Evolutionary conservation across 64 coral and sea anemone genomes (phyloP).

Genomic region (Anthopleura sola): DNA sequence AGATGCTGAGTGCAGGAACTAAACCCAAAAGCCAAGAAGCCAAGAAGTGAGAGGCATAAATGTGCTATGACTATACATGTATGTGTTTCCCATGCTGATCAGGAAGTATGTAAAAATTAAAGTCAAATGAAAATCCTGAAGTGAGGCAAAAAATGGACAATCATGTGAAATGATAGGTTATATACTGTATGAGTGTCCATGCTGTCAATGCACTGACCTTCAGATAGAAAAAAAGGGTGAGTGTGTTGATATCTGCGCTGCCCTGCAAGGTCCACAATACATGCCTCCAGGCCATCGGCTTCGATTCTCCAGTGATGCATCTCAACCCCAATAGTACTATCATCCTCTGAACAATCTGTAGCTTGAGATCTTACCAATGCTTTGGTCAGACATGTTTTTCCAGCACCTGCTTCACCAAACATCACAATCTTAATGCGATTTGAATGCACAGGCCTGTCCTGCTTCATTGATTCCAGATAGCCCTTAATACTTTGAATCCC

Average conservation of each 20-base stretch:
- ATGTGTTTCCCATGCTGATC: too few relatives aligned
- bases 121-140: too few relatives aligned
- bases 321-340: conserved; percentile 84
- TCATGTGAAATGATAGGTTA: too few relatives aligned
- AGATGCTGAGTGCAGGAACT: too few relatives aligned
- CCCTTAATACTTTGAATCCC: conserved; percentile 74
- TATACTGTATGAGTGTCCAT: too few relatives aligned
- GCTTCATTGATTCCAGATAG: conserved; percentile 53
- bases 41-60: too few relatives aligned
- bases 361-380: conserved; percentile 53
- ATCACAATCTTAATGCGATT: conserved; percentile 77
- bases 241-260: conserved; percentile 83
- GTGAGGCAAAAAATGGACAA: too few relatives aligned
- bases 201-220: conserved; percentile 44
- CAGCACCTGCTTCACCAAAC: conserved; percentile 84
- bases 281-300: conserved; percentile 54
- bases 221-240: conserved; percentile 92
- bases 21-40: too few relatives aligned
- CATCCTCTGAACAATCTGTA: conserved; percentile 29
- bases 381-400: conserved; percentile 74
- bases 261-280: conserved; percentile 93
- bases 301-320: conserved; percentile 60
- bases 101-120: too few relatives aligned
- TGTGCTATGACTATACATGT: too few relatives aligned
- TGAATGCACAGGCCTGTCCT: conserved; percentile 47